Percentiles rank a stretch among this genome's conserved stretches.
Conservation (phyloP, 2,888 invertebrate genomes). For the Asteroscopus sphinx region DNA sequence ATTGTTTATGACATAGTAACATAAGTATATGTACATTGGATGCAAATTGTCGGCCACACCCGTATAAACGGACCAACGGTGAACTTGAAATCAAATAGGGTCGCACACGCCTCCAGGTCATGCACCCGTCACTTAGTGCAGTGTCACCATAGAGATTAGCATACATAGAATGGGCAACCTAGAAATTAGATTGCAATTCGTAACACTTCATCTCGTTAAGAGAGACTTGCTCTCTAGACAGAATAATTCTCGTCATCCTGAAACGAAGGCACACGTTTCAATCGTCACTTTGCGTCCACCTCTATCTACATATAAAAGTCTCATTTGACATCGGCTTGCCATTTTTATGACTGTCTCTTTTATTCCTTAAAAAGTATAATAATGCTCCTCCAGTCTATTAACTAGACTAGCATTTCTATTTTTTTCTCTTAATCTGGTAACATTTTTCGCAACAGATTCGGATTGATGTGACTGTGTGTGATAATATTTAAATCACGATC, state of each 20-base stretch:
- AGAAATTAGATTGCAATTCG: slow-evolving; percentile 9
- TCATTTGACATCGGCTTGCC: background rate
- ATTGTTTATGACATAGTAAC: slow-evolving; percentile 46
- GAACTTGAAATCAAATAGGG: slow-evolving; percentile 77
- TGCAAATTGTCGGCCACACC: slow-evolving; percentile 75
- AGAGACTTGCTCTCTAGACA: too few relatives aligned
- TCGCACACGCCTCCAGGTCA: slow-evolving; percentile 72
- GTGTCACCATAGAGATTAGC: slow-evolving; percentile 50
- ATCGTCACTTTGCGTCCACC: too few relatives aligned
- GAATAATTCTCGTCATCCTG: too few relatives aligned
- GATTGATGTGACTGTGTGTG: slow-evolving; percentile 49
- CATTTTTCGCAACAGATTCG: slow-evolving; percentile 38
- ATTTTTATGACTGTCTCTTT: slow-evolving; percentile 13
- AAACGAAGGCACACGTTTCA: too few relatives aligned
- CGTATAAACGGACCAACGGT: slow-evolving; percentile 64
- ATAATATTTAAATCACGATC: slow-evolving; percentile 48
- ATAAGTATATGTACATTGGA: slow-evolving; percentile 61
- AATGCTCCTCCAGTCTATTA: slow-evolving; percentile 13
- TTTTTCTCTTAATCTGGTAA: slow-evolving; percentile 15
- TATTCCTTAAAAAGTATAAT: slow-evolving; percentile 28
- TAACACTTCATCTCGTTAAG: background rate
- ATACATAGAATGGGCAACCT: slow-evolving; percentile 52
- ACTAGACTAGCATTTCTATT: slow-evolving; percentile 21
- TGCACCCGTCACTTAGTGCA: slow-evolving; percentile 66
- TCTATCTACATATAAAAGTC: background rate